Conservation (phyloP, 2,888 invertebrate species). For the Leptinotarsa juncta region DNA sequence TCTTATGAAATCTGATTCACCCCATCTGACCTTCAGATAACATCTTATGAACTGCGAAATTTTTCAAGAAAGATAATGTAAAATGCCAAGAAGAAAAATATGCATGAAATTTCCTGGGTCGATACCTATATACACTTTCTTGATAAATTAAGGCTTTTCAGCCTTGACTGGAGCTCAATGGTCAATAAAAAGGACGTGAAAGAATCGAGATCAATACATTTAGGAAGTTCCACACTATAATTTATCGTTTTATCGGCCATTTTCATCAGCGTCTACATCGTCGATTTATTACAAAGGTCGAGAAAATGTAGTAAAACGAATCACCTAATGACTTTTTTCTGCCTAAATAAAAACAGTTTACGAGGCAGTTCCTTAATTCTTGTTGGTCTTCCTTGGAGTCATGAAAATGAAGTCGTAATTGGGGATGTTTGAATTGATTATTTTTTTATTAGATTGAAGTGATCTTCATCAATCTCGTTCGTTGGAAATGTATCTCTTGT, state of each 20-base stretch:
- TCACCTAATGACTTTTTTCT: constrained; percentile 36
- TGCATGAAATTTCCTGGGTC: constrained; percentile 10
- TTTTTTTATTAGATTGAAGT: neutral
- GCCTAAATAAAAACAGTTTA: constrained; percentile 30
- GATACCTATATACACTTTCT: constrained; percentile 4
- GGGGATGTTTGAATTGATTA: constrained; percentile 5
- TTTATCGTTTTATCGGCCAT: constrained; percentile 47
- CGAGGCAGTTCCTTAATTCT: constrained; percentile 25
- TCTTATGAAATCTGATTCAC: constrained; percentile 21
- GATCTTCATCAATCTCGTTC: neutral
- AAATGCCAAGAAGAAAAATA: constrained; percentile 23
- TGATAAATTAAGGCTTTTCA: constrained; percentile 27
- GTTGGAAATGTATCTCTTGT: neutral
- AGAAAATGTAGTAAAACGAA: constrained; percentile 40
- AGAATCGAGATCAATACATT: constrained; percentile 45
- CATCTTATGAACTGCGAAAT: constrained; percentile 15
- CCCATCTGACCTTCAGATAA: constrained; percentile 19
- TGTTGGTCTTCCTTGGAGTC: constrained; percentile 5
- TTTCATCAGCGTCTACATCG: constrained; percentile 44
- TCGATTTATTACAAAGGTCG: constrained; percentile 43
- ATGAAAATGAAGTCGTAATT: constrained; percentile 21
- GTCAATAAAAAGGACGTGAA: constrained; percentile 45
- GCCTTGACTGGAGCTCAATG: constrained; percentile 32
- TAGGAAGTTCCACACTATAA: constrained; percentile 43
- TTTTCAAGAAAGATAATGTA: constrained; percentile 24